Evolutionary conservation across 1,140 invertebrate species (phyloP).

Genomic region (Drosophila littoralis): DNA sequence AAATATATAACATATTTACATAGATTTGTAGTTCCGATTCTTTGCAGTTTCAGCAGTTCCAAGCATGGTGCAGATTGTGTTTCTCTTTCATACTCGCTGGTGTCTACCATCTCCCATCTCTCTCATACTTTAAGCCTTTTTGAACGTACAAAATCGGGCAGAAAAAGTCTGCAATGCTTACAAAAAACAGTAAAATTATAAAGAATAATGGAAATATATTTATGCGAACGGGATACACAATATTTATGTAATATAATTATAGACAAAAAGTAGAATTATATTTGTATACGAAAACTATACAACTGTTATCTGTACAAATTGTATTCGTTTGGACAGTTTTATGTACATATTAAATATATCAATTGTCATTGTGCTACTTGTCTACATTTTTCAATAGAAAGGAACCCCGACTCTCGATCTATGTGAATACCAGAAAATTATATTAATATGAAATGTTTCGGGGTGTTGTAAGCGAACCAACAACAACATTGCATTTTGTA

Average conservation of each 20-base stretch:
- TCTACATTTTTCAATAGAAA: background rate
- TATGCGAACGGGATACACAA: constrained; percentile 12
- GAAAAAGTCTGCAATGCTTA: constrained; percentile 12
- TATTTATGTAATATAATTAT: constrained; percentile 27
- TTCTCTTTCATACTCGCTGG: background rate
- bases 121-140: constrained; percentile 31
- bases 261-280: constrained; percentile 7
- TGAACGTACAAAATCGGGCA: background rate
- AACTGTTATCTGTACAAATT: constrained; percentile 23
- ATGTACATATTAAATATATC: constrained; percentile 27
- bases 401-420: background rate
- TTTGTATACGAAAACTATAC: constrained; percentile 32
- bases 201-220: constrained; percentile 5
- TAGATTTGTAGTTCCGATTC: constrained; percentile 11
- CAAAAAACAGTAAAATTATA: constrained; percentile 12
- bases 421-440: too few relatives aligned
- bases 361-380: constrained; percentile 14
- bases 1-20: constrained; percentile 37
- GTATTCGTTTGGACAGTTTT: constrained; percentile 10
- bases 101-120: background rate
- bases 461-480: too few relatives aligned
- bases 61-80: background rate
- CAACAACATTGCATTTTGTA: too few relatives aligned
- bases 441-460: background rate
- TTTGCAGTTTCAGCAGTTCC: background rate